Conservation (phyloP, 1,140 invertebrate species). For the Procambarus clarkii region DNA sequence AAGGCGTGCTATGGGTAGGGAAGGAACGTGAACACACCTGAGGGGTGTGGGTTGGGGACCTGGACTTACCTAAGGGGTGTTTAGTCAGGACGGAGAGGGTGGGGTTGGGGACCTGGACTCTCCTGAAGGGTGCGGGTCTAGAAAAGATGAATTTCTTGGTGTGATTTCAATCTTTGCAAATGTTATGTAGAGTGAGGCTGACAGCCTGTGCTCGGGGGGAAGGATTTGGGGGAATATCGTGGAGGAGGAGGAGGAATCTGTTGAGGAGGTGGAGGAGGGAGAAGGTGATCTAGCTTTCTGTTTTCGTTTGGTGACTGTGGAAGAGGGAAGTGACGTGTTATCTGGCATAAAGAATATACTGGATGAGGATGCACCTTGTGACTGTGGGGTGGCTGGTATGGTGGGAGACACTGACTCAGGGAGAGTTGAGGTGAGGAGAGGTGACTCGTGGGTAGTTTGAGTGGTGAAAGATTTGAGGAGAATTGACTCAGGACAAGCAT, state of each 20-base stretch:
- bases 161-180: slow-evolving; percentile 41
- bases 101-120: neutral
- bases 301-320: neutral
- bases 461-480: neutral
- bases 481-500: neutral
- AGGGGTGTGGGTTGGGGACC: no score
- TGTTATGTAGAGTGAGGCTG: slow-evolving; percentile 41
- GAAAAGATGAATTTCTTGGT: neutral
- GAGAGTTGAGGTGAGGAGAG: neutral
- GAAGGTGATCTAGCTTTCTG: neutral
- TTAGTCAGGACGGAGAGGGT: neutral
- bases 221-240: neutral
- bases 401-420: no score
- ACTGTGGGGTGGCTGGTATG: neutral
- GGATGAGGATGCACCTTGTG: neutral
- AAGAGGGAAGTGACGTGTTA: neutral
- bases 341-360: neutral
- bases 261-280: neutral
- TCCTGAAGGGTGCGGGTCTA: no score
- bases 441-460: neutral
- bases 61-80: neutral
- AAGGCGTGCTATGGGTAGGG: neutral
- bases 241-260: neutral
- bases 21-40: no score
- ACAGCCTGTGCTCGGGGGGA: neutral